Evolutionary conservation across 2,797 vertebrate species (phyloP), one percentile per base, ranked within the genome.

Genomic region (Crocidura indochinensis): DNA sequence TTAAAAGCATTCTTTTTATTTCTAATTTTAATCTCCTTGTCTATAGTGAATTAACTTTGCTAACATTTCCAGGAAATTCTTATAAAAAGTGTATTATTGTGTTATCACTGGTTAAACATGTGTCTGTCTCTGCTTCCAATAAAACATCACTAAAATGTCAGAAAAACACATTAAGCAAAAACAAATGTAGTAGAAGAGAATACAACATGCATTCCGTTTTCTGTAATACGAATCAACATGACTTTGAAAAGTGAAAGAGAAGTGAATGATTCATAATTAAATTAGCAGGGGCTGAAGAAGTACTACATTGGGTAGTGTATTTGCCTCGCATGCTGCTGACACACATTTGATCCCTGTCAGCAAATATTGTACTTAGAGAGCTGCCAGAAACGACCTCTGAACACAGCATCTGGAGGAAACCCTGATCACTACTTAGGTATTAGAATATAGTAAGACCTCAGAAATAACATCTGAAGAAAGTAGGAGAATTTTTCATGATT

Each of bases 1-100:
- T 47, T 49, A 65, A 85, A 83, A 10, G 26, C 14, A 44, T 51
- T 46, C 5, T 29, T 90, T 88, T 80, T 20, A 53, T 53, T 53
- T 84, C 31, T 81, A 65, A 53, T 91, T 69, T 62, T 94, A 26
- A 78, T 14, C 29, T 69, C 15, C 90, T 94, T 49, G 14, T 17
- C 51, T 72, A 31, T 53, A 22, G 76, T 51, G 0, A 44, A n/a
- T 91, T 78, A 69, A 49, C 47, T 75, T 92, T 91, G 31, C 19
- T 74, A 91, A 24, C 2, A 80, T 82, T 85, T 88, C 19, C 76
- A 80, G 68, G 17, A 87, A 81, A 69, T 77, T 19, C 19, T 71
- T 46, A 67, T 12, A 62, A 14, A 91, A 80, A 83, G 1, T 17
- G 76, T 69, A 88, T 15, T 83, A 38, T 51, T 72, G 77, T 88